A percentile compares a stretch with the other conserved stretches of the same genome.
These are phyloP conservation scores for Oreochromis spilurus DNA, from an alignment of 2,113 vertebrate genomes.

Conservation along the genomic window DNA sequence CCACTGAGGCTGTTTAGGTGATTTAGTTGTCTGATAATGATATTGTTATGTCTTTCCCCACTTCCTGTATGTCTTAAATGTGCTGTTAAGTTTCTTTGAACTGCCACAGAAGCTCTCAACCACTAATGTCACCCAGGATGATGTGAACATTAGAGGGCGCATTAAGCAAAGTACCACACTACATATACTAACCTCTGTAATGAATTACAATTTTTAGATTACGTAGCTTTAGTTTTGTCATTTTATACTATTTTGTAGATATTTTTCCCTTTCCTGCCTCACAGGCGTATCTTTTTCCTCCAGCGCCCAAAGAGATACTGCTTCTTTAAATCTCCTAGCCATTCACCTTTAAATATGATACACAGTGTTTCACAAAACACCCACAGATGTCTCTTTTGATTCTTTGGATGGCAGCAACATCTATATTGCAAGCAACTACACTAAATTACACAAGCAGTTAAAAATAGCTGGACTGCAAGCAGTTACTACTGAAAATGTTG, in stretches of 20 bases:
- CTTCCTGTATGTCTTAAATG: background rate
- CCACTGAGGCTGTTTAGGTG: background rate
- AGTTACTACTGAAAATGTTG: background rate
- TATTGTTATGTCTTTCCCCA: background rate
- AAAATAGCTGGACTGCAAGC: background rate
- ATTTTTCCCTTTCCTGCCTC: background rate
- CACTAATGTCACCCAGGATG: background rate
- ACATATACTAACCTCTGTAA: background rate
- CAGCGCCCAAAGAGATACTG: background rate
- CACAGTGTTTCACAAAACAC: background rate
- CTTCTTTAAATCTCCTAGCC: background rate
- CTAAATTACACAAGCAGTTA: background rate
- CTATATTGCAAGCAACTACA: background rate
- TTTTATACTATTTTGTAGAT: background rate
- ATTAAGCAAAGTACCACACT: background rate
- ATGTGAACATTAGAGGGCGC: background rate
- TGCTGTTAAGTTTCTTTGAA: background rate
- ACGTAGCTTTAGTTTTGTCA: background rate
- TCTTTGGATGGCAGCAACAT: background rate
- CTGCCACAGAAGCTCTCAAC: background rate
- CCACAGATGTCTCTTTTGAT: background rate
- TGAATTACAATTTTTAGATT: background rate
- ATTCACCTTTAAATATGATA: background rate
- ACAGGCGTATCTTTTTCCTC: accelerated
- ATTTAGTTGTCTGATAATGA: background rate